These are phyloP conservation scores for Bruchidius siliquastri DNA, from an alignment of 2,888 invertebrate genomes.

Conservation along the genomic window DNA sequence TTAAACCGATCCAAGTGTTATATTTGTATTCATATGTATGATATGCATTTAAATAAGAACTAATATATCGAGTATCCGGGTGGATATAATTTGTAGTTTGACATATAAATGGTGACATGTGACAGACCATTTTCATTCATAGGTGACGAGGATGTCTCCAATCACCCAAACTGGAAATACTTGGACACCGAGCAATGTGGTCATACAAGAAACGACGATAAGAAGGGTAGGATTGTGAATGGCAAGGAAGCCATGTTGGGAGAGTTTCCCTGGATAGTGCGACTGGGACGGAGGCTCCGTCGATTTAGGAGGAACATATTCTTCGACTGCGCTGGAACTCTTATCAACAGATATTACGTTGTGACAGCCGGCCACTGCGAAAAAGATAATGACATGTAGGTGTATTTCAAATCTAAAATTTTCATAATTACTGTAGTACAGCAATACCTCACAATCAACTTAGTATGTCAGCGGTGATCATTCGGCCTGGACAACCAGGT, in stretches of 20 bases:
- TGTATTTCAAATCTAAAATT: neutral
- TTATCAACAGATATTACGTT: constrained; percentile 42
- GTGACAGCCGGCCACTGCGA: constrained; percentile 47
- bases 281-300: constrained; percentile 51
- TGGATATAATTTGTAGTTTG: too few relatives aligned
- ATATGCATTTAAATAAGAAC: too few relatives aligned
- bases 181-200: neutral
- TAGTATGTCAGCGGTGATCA: too few relatives aligned
- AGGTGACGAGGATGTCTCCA: neutral
- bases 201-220: constrained; percentile 13
- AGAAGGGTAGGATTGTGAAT: constrained; percentile 57
- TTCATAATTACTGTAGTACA: too few relatives aligned
- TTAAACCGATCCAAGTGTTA: too few relatives aligned
- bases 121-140: too few relatives aligned
- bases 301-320: neutral
- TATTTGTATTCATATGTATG: too few relatives aligned
- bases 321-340: constrained; percentile 43
- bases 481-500: too few relatives aligned
- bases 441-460: too few relatives aligned
- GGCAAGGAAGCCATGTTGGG: constrained; percentile 56
- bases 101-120: too few relatives aligned
- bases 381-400: neutral
- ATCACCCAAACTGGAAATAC: neutral
- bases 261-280: constrained; percentile 59
- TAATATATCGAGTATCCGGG: too few relatives aligned